These are phyloP conservation scores for Alosa alosa DNA, from an alignment of 2,113 vertebrate genomes.

Conservation along the genomic window DNA sequence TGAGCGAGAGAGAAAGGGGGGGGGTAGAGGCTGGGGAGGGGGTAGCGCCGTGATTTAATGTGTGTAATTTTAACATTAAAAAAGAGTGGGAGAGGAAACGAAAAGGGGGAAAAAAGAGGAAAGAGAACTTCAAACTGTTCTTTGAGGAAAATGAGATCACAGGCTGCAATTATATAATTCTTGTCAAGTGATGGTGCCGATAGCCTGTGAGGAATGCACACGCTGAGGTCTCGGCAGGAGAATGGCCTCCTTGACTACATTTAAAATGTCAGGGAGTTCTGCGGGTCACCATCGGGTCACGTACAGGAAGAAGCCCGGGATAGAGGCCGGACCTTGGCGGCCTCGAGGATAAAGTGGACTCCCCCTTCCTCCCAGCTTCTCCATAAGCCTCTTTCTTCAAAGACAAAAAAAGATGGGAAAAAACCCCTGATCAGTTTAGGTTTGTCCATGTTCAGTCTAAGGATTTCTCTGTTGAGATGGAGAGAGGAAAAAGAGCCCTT, in stretches of 20 bases:
- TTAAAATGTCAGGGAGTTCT: constrained; percentile 55
- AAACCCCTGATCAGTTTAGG: neutral
- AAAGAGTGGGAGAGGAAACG: constrained; percentile 62
- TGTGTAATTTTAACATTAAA: constrained; percentile 67
- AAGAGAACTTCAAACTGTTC: constrained; percentile 81
- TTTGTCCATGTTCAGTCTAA: neutral
- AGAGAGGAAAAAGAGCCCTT: neutral
- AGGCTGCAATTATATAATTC: constrained; percentile 94
- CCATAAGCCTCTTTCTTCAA: constrained; percentile 40
- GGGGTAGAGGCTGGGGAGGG: constrained; percentile 25
- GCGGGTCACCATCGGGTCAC: constrained; percentile 83
- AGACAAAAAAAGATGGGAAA: neutral
- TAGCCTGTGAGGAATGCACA: constrained; percentile 80
- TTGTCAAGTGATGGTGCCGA: constrained; percentile 89
- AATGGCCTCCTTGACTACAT: constrained; percentile 67
- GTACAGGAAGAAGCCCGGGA: constrained; percentile 76
- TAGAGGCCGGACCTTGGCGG: constrained; percentile 65
- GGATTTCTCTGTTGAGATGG: constrained; percentile 11
- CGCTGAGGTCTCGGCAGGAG: constrained; percentile 71
- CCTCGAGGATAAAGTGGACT: constrained; percentile 46
- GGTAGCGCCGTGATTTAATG: constrained; percentile 57
- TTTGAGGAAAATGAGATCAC: constrained; percentile 88
- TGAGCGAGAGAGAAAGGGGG: constrained; percentile 29
- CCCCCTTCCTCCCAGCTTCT: constrained; percentile 50
- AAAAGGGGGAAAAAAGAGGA: constrained; percentile 66